Conservation (phyloP, 2,888 invertebrate genomes). For the Carterocephalus palaemon region DNA sequence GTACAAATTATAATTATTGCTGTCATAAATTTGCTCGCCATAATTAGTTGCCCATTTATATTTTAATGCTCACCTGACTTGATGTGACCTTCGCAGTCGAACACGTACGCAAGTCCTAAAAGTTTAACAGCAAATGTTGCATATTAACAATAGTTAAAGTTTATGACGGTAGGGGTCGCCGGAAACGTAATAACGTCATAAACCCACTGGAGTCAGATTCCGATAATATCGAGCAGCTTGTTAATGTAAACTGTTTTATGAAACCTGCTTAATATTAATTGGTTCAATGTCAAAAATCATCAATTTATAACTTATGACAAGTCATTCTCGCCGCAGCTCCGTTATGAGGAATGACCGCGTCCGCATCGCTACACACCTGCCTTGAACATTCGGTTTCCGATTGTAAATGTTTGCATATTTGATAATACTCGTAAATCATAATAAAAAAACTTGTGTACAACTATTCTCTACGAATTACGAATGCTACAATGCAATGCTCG, state of each 20-base stretch:
- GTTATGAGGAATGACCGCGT: conserved; percentile 19
- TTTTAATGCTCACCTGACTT: conserved; percentile 23
- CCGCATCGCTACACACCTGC: conserved; percentile 13
- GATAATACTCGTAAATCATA: conserved; percentile 25
- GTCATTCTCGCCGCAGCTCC: conserved; percentile 17
- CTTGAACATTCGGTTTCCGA: conserved; percentile 9
- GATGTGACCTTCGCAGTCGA: conserved; percentile 39
- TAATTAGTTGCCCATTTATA: conserved; percentile 23
- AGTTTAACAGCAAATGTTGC: conserved; percentile 51
- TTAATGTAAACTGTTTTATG: conserved; percentile 72
- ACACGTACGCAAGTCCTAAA: conserved; percentile 50
- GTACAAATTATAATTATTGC: conserved; percentile 24
- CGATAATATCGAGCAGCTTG: conserved; percentile 69
- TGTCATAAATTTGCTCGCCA: conserved; percentile 18
- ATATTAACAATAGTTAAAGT: conserved; percentile 49
- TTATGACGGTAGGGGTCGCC: conserved; percentile 59
- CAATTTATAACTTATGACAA: conserved; percentile 33
- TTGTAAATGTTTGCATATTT: conserved; percentile 22
- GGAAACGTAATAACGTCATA: conserved; percentile 58
- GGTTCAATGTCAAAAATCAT: conserved; percentile 41
- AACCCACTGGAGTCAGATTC: conserved; percentile 64
- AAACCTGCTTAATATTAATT: conserved; percentile 62
- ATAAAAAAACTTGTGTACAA: not conserved
- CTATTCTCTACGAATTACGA: not conserved
- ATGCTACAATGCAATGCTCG: conserved; percentile 9